Evolutionary conservation across 1,140 invertebrate species (phyloP), one percentile per base, ranked within the genome.

Genomic region (Goniozus legneri): DNA sequence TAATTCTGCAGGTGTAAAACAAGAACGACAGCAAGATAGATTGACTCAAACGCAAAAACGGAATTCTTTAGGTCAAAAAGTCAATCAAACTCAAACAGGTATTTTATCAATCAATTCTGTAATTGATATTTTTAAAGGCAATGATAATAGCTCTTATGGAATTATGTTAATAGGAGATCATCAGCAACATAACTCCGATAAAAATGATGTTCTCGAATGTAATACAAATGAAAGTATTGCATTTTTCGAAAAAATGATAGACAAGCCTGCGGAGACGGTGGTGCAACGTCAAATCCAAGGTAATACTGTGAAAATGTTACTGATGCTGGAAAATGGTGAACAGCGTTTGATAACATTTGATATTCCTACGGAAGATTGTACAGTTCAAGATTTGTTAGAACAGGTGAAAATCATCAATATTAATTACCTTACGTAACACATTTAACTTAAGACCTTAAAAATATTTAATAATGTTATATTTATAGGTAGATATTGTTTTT

Each of bases 291-390:
- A 75, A 51, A 68, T 79, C 7, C 69, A 77, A 36, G 79, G 79
- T 1, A 81, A 83, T 56, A 82, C 79, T 20, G 86, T 85, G 2
- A 84, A 86, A 65, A 88, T 89, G 87, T 73, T 88, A 52, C 84
- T 88, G 13, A 79, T 87, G 32, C 70, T 88, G 41, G 78, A 80
- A 50, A 85, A 81, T 44, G 85, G 85, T 8, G 86, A 88, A 71
- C 86, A 88, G 58, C 80, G 86, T 65, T 73, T 89, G 27, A 88
- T 89, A 32, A 88, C 86, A 2, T 89, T 89, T 58, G 87, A 86
- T 24, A 73, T 88, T 55, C 86, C 87, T 4, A 83, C 85, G 54
- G 86, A 89, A 62, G 85, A 84, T 48, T 89, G 87, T 64, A 88
- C 86, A 0, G 84, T 89, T 35, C 84, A 87, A 65, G 86, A 89